Evolutionary conservation across 53 echinoderm and acorn worm species (phyloP).

Genomic region (Crossaster papposus): DNA sequence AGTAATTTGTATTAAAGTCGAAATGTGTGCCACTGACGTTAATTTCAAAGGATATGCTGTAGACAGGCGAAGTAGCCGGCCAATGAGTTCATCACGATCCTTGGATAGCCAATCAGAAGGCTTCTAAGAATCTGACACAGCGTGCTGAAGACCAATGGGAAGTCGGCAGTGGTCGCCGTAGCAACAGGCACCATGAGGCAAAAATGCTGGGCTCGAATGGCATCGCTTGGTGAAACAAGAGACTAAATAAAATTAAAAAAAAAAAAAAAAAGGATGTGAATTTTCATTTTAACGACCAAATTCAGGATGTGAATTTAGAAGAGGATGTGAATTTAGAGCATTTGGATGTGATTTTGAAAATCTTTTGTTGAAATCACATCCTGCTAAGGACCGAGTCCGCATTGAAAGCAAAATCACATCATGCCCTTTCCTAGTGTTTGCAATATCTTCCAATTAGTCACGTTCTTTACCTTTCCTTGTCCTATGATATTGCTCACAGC

Average conservation of each 20-base stretch:
- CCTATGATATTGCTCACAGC: constrained; percentile 26
- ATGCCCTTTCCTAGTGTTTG: no score
- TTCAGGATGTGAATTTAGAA: no score
- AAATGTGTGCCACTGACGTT: no score
- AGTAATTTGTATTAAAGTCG: no score
- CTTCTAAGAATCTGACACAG: constrained; percentile 43
- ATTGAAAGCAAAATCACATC: no score
- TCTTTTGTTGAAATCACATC: no score
- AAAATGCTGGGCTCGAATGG: constrained; percentile 38
- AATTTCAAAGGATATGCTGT: constrained; percentile 70
- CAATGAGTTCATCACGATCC: constrained; percentile 38
- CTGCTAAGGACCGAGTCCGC: no score
- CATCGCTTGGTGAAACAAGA: constrained; percentile 40
- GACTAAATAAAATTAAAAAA: constrained; percentile 38
- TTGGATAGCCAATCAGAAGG: constrained; percentile 54
- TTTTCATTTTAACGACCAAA: no score
- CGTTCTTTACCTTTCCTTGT: constrained; percentile 40
- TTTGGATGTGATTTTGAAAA: no score
- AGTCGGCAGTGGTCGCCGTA: constrained; percentile 39
- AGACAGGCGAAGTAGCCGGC: constrained; percentile 55
- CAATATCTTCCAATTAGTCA: not conserved
- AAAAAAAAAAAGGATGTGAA: no score
- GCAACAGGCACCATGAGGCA: constrained; percentile 43
- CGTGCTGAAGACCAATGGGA: constrained; percentile 58
- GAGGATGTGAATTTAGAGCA: no score